Base-by-base conservation (phyloP, 2,113 vertebrate genomes). In the Raja brachyura region DNA sequence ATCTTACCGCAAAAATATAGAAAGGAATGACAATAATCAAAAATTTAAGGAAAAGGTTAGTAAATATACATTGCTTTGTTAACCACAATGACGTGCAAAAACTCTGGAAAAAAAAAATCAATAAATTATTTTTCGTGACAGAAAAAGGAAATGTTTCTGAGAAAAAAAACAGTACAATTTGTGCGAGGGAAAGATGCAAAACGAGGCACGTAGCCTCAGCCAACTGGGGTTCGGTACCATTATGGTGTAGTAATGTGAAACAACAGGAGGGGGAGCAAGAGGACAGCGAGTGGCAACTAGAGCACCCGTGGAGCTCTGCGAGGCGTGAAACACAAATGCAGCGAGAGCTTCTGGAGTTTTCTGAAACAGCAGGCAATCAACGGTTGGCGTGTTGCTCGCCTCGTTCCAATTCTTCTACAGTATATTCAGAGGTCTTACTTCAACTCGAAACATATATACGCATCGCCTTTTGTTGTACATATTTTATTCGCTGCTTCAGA, bases 261-360 rank as follows among this genome's bases (percentile, higher is more conserved):
- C 9, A 92, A 73, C 90, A 73, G 90, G 70, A 92, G 90, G 33
- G 66, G 90, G 90, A 92, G 68, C 68, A 92, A 18, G 68, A 92
- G n/a, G 90, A 92, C 90, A 92, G 90, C 33, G 66, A 74, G 90
- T 92, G 90, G 73, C 28, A 25, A 73, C 22, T 31, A 22, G 63
- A 33, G 33, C 66, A 25, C 33, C 66, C 10, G 25, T 20, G 61
- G 4, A 28, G 28, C 61, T 56, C 39, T 54, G 14, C 16, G 85
- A 22, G 8, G 39, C 68, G 10, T 92, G 39, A 28, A 92, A 33
- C 63, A 70, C 63, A 11, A 31, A 73, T 73, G 16, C 48, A 48
- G 31, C 5, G 33, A 54, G 22, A 92, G 63, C 33, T 10, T 73
- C 59, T 25, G 66, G 31, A 70, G 66, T 39, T 5, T 70, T 70